Conservation (phyloP, 2,888 invertebrate species). For the Ormyrus thymus region DNA sequence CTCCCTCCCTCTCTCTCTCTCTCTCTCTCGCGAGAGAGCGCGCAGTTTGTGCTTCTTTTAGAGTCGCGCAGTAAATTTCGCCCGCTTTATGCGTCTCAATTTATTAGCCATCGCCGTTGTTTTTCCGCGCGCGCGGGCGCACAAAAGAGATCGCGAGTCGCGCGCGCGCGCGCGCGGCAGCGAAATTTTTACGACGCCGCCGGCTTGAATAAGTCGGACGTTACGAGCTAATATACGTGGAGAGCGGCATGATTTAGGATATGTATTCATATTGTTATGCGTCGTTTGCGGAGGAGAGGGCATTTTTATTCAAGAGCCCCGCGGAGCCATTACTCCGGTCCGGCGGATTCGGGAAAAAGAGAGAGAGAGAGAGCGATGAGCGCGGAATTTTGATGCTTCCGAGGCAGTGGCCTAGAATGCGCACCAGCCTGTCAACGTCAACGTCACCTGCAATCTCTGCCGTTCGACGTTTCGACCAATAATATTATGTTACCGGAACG, state of each 20-base stretch:
- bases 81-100: conserved; percentile 37
- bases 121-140: no score
- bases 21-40: neutral
- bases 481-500: conserved; percentile 34
- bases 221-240: neutral
- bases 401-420: neutral
- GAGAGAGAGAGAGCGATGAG: neutral
- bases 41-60: conserved; percentile 5
- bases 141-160: neutral
- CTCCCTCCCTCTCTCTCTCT: neutral
- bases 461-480: conserved; percentile 30
- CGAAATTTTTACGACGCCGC: conserved; percentile 36
- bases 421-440: conserved; percentile 31
- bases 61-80: conserved; percentile 26
- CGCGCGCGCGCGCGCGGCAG: neutral
- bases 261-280: no score
- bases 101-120: conserved; percentile 34
- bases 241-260: neutral
- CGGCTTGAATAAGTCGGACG: conserved; percentile 6
- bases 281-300: no score
- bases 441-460: conserved; percentile 33
- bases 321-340: no score
- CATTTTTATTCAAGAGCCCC: no score
- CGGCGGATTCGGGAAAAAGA: no score
- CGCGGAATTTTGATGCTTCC: conserved; percentile 24